Conservation (phyloP, 2,797 vertebrate species). For the Micrastur ruficollis region DNA sequence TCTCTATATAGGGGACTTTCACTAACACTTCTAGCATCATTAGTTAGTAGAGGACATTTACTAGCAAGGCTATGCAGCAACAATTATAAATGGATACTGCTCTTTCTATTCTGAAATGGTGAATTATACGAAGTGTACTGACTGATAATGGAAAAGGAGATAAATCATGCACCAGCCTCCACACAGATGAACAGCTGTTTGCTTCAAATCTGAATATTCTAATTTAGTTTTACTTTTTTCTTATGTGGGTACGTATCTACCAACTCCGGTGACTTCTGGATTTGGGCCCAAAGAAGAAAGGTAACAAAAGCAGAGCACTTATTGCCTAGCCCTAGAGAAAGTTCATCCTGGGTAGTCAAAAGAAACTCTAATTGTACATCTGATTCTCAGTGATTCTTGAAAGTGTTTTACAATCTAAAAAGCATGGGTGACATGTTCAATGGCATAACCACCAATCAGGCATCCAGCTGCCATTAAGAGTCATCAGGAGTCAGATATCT, state of each 20-base stretch:
- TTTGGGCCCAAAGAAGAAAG: neutral
- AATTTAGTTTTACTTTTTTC: neutral
- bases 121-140: neutral
- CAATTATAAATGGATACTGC: neutral
- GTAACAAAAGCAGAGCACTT: neutral
- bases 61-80: neutral
- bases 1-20: neutral
- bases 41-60: neutral
- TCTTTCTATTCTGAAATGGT: neutral
- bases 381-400: neutral
- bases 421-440: neutral
- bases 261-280: neutral
- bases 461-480: neutral
- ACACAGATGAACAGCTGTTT: neutral
- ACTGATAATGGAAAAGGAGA: neutral
- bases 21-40: neutral
- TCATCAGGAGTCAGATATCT: neutral
- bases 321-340: neutral
- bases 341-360: neutral
- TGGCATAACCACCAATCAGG: neutral
- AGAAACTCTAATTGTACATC: neutral
- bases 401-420: slow-evolving; percentile 1
- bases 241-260: neutral
- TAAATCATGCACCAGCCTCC: neutral
- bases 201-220: neutral